A percentile compares a stretch with the other conserved stretches of the same genome.
Evolutionary conservation across 2,888 invertebrate species (phyloP).

Genomic region (Lithophane ornitopus): DNA sequence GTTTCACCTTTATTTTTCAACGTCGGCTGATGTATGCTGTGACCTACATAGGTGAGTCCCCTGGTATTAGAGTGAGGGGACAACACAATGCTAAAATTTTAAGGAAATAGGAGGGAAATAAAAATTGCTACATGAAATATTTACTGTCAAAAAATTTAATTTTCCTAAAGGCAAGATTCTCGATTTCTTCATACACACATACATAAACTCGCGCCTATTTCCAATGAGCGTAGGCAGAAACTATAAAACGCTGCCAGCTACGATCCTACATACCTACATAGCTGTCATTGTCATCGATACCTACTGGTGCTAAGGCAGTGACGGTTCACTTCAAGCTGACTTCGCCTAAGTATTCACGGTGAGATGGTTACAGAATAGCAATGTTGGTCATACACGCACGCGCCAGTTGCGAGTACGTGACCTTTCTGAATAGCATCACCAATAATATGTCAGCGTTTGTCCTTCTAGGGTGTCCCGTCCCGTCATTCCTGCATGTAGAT

Average conservation of each 20-base stretch:
- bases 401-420: not conserved
- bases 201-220: not conserved
- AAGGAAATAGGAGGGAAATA: slow-evolving; percentile 2
- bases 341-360: too few species aligned
- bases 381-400: not conserved
- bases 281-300: too few species aligned
- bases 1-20: slow-evolving; percentile 36
- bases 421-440: not conserved
- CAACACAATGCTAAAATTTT: not conserved
- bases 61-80: not conserved
- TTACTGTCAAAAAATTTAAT: not conserved
- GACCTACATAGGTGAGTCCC: slow-evolving; percentile 43
- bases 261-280: too few species aligned
- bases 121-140: not conserved
- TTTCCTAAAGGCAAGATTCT: not conserved
- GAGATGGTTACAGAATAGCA: too few species aligned
- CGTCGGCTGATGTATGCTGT: slow-evolving; percentile 26
- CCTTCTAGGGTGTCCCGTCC: not conserved
- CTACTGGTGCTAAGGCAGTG: too few species aligned
- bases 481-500: not conserved
- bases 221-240: not conserved
- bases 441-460: not conserved
- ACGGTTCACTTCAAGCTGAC: too few species aligned
- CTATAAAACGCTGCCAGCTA: too few species aligned
- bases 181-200: not conserved